Conservation (phyloP, 2,113 vertebrate species). For the Holacanthus passer region DNA sequence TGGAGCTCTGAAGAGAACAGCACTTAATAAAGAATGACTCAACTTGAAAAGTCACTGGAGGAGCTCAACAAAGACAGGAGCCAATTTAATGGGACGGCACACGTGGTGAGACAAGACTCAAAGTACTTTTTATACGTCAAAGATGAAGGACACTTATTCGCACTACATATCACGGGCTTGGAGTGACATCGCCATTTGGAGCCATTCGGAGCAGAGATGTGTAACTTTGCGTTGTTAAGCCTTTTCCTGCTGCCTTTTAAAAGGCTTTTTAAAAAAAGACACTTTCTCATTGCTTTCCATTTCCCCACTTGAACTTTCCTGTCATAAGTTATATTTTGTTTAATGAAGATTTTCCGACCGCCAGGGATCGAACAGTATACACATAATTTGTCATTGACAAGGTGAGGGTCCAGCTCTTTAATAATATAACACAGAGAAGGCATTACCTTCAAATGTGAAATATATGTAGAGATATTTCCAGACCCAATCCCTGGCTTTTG, state of each 20-base stretch:
- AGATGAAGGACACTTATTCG: slow-evolving; percentile 59
- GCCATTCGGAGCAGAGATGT: slow-evolving; percentile 42
- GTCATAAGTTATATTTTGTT: slow-evolving; percentile 26
- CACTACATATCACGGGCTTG: slow-evolving; percentile 63
- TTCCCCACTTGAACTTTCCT: slow-evolving; percentile 6
- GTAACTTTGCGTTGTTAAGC: slow-evolving; percentile 40
- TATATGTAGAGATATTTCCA: slow-evolving; percentile 56
- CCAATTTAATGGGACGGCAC: slow-evolving; percentile 59
- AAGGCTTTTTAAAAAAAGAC: slow-evolving; percentile 30
- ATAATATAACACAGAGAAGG: slow-evolving; percentile 44
- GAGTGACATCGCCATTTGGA: slow-evolving; percentile 54
- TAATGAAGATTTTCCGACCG: slow-evolving; percentile 11
- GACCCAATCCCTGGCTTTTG: slow-evolving; percentile 38
- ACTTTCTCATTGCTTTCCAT: slow-evolving; percentile 19
- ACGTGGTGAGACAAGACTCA: slow-evolving; percentile 34
- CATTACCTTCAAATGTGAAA: slow-evolving; percentile 56
- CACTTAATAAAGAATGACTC: slow-evolving; percentile 68
- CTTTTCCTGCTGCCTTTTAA: slow-evolving; percentile 44
- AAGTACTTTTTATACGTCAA: slow-evolving; percentile 56
- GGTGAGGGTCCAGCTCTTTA: slow-evolving; percentile 42
- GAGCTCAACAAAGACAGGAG: slow-evolving; percentile 54
- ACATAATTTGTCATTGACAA: slow-evolving; percentile 6
- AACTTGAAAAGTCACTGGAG: slow-evolving; percentile 64
- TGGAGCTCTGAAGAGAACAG: slow-evolving; percentile 58
- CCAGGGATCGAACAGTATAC: slow-evolving; percentile 26